Evolutionary conservation across 2,797 vertebrate species (phyloP).

Genomic region (Perodicticus potto): DNA sequence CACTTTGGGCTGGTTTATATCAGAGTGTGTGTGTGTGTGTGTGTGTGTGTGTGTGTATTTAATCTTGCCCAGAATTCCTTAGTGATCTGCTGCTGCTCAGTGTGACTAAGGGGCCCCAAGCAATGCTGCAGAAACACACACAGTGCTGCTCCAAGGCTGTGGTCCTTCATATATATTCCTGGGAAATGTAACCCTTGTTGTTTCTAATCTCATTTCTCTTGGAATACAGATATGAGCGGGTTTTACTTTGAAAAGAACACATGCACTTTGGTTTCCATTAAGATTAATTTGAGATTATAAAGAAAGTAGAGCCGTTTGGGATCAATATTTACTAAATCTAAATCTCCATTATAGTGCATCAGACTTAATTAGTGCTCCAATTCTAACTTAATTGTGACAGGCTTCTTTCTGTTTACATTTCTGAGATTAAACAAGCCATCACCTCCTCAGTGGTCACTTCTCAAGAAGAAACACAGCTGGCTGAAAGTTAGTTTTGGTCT

Average conservation of each 20-base stretch:
- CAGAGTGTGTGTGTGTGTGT: background rate
- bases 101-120: background rate
- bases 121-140: slow-evolving; percentile 50
- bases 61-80: slow-evolving; percentile 10
- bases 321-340: slow-evolving; percentile 73
- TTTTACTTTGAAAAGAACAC: slow-evolving; percentile 71
- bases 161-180: slow-evolving; percentile 56
- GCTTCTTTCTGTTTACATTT: slow-evolving; percentile 75
- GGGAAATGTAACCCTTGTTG: slow-evolving; percentile 64
- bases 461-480: slow-evolving; percentile 79
- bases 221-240: slow-evolving; percentile 45
- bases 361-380: slow-evolving; percentile 66
- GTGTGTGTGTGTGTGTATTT: background rate
- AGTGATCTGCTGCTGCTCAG: background rate
- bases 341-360: slow-evolving; percentile 57
- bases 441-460: slow-evolving; percentile 65
- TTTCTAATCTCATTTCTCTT: slow-evolving; percentile 71
- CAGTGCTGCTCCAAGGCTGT: slow-evolving; percentile 29
- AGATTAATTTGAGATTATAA: slow-evolving; percentile 71
- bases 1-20: background rate
- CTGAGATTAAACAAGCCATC: slow-evolving; percentile 66
- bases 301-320: slow-evolving; percentile 63
- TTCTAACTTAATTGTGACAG: slow-evolving; percentile 75
- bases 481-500: slow-evolving; percentile 40
- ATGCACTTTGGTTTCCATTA: slow-evolving; percentile 64